A percentile compares a stretch with the other conserved stretches of the same genome.
Evolutionary conservation across 1,140 invertebrate genomes (phyloP).

Genomic region (Lordiphosa collinella): DNA sequence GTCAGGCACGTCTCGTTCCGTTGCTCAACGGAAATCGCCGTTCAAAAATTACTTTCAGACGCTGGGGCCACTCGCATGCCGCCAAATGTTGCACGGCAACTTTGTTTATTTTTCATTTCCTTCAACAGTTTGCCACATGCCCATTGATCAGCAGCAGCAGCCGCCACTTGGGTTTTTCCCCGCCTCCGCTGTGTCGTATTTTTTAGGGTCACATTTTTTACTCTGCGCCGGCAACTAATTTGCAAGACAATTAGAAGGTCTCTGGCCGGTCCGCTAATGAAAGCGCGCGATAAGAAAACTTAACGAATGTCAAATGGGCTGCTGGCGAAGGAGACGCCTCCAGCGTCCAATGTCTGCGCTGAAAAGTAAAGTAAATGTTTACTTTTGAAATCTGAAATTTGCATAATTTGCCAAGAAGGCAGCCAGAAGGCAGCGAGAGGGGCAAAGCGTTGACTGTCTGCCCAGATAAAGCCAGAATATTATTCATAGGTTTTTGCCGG

Average conservation of each 20-base stretch:
- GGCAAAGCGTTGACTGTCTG: constrained; percentile 29
- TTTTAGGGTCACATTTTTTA: constrained; percentile 43
- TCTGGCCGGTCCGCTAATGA: constrained; percentile 57
- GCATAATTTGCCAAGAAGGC: constrained; percentile 68
- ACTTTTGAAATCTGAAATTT: constrained; percentile 75
- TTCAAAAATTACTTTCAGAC: constrained; percentile 49
- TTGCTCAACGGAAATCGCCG: constrained; percentile 43
- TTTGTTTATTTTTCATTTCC: constrained; percentile 75
- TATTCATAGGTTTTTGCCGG: constrained; percentile 50
- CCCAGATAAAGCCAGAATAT: constrained; percentile 55
- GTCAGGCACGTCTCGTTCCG: constrained; percentile 68
- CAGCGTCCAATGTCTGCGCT: constrained; percentile 45
- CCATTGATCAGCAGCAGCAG: constrained; percentile 48
- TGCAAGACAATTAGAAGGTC: constrained; percentile 77
- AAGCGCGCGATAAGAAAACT: constrained; percentile 69
- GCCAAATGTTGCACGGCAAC: constrained; percentile 14
- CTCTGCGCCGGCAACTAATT: constrained; percentile 58
- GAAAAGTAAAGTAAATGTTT: constrained; percentile 79
- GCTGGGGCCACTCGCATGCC: constrained; percentile 24
- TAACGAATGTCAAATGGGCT: constrained; percentile 61
- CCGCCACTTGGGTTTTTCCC: constrained; percentile 15
- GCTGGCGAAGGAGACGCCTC: constrained; percentile 14
- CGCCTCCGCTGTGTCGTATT: background rate
- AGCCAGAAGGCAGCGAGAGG: background rate
- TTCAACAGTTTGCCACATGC: constrained; percentile 59